Evolutionary conservation across 2,113 vertebrate species (phyloP).

Genomic region (Hydrolagus affinis): DNA sequence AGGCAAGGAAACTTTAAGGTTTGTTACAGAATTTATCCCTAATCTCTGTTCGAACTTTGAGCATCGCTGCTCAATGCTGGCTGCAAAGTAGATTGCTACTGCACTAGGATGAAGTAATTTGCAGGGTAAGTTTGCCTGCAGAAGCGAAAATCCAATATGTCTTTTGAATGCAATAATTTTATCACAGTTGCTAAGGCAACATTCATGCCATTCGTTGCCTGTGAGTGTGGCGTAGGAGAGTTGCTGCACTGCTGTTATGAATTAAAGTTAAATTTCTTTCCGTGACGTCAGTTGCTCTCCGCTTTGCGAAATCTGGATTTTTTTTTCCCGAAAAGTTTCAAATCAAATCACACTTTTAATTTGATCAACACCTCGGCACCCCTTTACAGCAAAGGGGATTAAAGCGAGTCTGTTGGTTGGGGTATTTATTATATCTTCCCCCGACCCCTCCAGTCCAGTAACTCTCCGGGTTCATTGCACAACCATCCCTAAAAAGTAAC

Average conservation of each 20-base stretch:
- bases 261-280: neutral
- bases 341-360: neutral
- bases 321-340: neutral
- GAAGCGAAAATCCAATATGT: neutral
- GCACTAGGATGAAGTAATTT: no score
- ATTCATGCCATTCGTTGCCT: neutral
- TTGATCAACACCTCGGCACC: neutral
- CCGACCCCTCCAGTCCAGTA: no score
- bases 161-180: slow-evolving; percentile 2
- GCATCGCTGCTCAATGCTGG: neutral
- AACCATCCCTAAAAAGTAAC: no score
- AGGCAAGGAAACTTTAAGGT: no score
- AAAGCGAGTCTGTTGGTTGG: no score
- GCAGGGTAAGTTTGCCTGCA: neutral
- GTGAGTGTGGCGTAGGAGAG: neutral
- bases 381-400: no score
- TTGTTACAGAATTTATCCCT: no score
- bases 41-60: neutral
- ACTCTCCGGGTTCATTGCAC: no score
- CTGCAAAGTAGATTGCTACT: neutral
- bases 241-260: neutral
- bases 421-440: no score
- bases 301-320: neutral
- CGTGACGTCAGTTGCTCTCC: neutral
- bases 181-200: neutral